phyloP scores from a whole-genome alignment of 2,797 vertebrate species.

The Hafferia zeledoni region DNA sequence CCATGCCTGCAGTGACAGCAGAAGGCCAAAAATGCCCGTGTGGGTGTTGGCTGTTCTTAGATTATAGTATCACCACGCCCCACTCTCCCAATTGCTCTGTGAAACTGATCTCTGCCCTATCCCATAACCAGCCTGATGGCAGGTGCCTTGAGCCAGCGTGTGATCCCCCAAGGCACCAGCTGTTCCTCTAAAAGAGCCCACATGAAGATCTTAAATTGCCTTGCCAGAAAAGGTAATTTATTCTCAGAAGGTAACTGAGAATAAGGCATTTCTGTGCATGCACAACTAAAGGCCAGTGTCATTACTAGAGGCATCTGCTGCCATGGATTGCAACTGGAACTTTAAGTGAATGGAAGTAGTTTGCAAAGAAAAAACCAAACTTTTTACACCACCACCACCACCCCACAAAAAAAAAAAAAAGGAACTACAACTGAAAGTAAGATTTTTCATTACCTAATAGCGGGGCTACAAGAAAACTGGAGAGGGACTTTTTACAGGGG shows the following conservation, averaged over 20 bases:
- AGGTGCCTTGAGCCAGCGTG: neutral
- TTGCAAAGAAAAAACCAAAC: neutral
- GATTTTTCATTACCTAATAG: neutral
- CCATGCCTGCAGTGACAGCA: neutral
- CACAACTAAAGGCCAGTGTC: neutral
- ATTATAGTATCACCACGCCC: conserved; percentile 47
- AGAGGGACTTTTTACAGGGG: neutral
- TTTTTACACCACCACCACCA: neutral
- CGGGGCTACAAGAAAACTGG: rapidly evolving
- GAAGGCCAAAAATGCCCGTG: neutral
- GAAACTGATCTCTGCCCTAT: neutral
- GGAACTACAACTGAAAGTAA: neutral
- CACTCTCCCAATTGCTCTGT: neutral
- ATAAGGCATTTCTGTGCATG: neutral
- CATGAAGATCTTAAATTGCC: neutral
- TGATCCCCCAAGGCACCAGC: neutral
- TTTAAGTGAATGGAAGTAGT: neutral
- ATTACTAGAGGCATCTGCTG: neutral
- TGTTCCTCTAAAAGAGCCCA: neutral
- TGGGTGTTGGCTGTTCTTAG: conserved; percentile 44
- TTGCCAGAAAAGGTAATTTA: too few species aligned
- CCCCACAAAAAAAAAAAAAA: too few species aligned
- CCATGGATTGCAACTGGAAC: neutral
- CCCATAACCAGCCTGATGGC: neutral
- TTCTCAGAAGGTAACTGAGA: neutral